Evolutionary conservation across 30 jellyfish, hydroid and myxozoan species (phyloP), one percentile per base, ranked within the genome.

Genomic region (Turritopsis rubra): DNA sequence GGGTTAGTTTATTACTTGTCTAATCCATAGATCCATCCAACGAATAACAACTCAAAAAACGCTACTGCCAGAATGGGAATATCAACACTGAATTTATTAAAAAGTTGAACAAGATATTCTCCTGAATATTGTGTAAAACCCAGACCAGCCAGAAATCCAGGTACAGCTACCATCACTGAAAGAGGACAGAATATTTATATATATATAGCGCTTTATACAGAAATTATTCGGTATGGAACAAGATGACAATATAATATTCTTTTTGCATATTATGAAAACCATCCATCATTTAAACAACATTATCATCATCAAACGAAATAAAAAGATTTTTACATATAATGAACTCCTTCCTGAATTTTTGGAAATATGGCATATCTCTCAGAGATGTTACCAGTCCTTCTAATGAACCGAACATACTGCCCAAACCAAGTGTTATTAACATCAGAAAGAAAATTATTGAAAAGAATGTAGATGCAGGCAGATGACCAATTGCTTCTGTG

Each of bases 361-460:
- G 86, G 85, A 91, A 91, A 72, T 31, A 65, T 1, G 88, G 89
- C 89, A 81, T 83, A 71, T 91, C 97, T 66, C 78, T 87, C 66
- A 91, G 77, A 1, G 97, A 87, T 71, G 95, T 91, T 77, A 83
- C 89, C 18, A 91, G 60, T 28, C 93, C 84, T 54, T 91, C 97
- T 23, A 84, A 76, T 30, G 81, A 77, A 18, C 97, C 97, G 81
- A 91, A 91, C 90, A 81, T 81, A 79, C 96, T 87, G 83, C 90
- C 95, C 81, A 91, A 72, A 54, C 97, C 97, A 25, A 91, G 95
- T 3, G 97, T 87, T 21, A 91, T 88, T 75, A 91, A 71, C 97
- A 91, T 91, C 96, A 91, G 75, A 85, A 91, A 91, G 85, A 91
- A 91, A 53, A 91, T 82, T 18, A 91, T 75, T 72, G 97, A 82